A percentile compares a stretch with the other conserved stretches of the same genome.
Conservation (phyloP, 2,888 invertebrate species). For the Troides helena region DNA sequence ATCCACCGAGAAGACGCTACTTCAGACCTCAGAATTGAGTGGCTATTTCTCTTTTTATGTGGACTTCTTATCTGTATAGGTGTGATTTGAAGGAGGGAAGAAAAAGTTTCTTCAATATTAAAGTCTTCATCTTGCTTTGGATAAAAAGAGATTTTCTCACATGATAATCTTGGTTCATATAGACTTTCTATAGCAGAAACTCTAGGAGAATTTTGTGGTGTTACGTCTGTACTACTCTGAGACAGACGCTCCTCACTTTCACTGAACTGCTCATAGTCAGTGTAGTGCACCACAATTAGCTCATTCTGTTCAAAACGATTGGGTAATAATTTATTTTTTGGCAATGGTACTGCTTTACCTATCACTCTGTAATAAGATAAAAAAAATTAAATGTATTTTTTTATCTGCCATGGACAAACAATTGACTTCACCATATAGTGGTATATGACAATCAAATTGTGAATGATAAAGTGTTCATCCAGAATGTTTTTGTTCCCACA, state of each 20-base stretch:
- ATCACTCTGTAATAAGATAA: conserved; percentile 55
- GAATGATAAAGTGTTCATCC: not conserved
- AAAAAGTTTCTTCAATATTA: conserved; percentile 61
- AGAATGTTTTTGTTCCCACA: no score
- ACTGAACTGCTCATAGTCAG: conserved; percentile 66
- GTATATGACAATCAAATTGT: not conserved
- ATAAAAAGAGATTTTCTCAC: conserved; percentile 46
- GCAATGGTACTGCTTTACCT: conserved; percentile 61
- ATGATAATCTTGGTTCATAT: conserved; percentile 46
- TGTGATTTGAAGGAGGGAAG: conserved; percentile 70
- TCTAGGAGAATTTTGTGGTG: conserved; percentile 71
- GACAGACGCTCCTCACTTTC: conserved; percentile 71
- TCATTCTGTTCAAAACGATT: conserved; percentile 70
- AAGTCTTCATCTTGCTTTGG: conserved; percentile 50
- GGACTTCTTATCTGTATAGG: conserved; percentile 69
- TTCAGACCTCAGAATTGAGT: conserved; percentile 68
- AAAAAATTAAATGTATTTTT: not conserved
- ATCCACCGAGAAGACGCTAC: conserved; percentile 75
- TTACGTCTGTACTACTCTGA: conserved; percentile 70
- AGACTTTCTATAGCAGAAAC: conserved; percentile 51
- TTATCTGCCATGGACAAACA: no score
- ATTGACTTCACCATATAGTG: not conserved
- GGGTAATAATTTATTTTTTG: conserved; percentile 55
- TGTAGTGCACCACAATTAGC: conserved; percentile 70
- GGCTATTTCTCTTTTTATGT: conserved; percentile 59